Evolutionary conservation across 2,888 invertebrate genomes (phyloP), one percentile per base, ranked within the genome.

Genomic region (Odontocerum albicorne): DNA sequence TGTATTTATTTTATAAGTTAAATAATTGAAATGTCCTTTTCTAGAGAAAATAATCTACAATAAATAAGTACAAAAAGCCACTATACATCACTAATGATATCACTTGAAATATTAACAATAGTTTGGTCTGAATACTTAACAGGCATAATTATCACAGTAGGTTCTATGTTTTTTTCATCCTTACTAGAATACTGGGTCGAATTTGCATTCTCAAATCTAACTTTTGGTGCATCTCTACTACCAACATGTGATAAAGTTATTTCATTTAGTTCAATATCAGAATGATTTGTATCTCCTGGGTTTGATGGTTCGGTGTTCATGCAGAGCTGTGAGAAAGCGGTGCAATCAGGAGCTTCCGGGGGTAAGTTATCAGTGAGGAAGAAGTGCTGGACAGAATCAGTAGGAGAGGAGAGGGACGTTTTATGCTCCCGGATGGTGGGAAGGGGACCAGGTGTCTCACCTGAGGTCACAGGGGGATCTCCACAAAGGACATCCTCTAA

Each of bases 401-500:
- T 39, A 49, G 27, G 59, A 50, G 61, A 56, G 51, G 66, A 62
- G 59, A 63, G 57, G 55, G 61, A 60, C 57, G 65, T 65, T 57
- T 65, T 65, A 64, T 66, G 63, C 67, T 72, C 72, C 64, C 68
- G 65, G 68, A 71, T 70, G 68, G 71, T 69, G 67, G 65, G 68
- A 59, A 67, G 68, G 67, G 59, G 58, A 68, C 60, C 59, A 57
- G 71, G 68, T 49, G 70, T 67, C 77, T 81, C 74, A 74, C 81
- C 81, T 71, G 80, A 73, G 64, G 77, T 76, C 65, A 78, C 74
- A 51, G 79, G 72, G 60, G 81, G 74, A 68, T 83, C 83, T 66
- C 81, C 90, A 68, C 90, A 90, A 63, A 90, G 73, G 36, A 93
- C 92, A 74, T 95, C 94, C 75, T 95, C 94, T 70, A 90, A 85